Conservation (phyloP, 2,888 invertebrate species). For the Saturnia japonica region DNA sequence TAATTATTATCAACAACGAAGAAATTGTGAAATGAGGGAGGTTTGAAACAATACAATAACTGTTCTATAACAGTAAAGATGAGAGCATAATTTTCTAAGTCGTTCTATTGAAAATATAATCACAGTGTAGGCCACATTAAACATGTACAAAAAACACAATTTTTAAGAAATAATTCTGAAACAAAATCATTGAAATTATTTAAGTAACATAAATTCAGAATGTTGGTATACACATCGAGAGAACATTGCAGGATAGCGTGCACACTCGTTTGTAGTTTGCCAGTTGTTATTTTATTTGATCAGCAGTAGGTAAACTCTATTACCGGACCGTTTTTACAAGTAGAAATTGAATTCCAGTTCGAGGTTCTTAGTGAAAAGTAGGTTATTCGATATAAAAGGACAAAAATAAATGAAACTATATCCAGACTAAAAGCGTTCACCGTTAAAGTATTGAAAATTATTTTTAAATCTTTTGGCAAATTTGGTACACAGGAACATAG, state of each 20-base stretch:
- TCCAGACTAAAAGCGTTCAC: slow-evolving; percentile 1
- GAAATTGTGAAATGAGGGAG: too few species aligned
- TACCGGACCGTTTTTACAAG: slow-evolving; percentile 75
- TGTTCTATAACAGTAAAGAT: too few species aligned
- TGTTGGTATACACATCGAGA: slow-evolving; percentile 16
- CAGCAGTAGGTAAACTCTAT: slow-evolving; percentile 73
- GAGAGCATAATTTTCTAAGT: too few species aligned
- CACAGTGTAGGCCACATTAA: background rate
- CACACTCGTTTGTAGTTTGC: slow-evolving; percentile 47
- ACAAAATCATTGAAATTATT: background rate
- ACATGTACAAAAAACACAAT: background rate
- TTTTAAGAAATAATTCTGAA: background rate
- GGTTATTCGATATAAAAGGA: slow-evolving; percentile 60
- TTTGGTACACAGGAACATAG: too few species aligned
- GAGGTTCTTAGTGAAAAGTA: slow-evolving; percentile 65
- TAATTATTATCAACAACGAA: too few species aligned
- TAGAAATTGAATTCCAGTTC: slow-evolving; percentile 72
- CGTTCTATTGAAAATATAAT: background rate
- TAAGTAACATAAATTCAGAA: slow-evolving; percentile 15
- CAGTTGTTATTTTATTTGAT: slow-evolving; percentile 74
- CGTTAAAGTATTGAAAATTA: background rate
- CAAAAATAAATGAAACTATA: slow-evolving; percentile 51
- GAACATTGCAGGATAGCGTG: slow-evolving; percentile 42
- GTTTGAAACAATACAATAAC: too few species aligned
- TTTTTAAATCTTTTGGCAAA: too few species aligned